A percentile compares a stretch with the other conserved stretches of the same genome.
phyloP scores from a whole-genome alignment of 2,797 vertebrate species.

The Scyliorhinus canicula region DNA sequence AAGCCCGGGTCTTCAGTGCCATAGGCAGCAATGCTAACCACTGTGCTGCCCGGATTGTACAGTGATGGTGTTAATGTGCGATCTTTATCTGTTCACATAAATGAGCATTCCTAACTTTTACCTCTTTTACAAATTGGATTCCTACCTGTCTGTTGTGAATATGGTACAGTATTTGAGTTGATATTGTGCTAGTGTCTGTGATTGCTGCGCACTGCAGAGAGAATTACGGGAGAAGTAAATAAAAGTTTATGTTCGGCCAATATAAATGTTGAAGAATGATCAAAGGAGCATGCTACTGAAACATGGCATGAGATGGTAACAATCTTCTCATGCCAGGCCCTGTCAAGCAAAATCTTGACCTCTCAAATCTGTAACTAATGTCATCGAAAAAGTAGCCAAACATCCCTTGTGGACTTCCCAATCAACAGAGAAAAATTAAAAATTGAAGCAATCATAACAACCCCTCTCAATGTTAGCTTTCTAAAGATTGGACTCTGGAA shows the following conservation, averaged over 20 bases:
- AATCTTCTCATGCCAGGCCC: too few relatives aligned
- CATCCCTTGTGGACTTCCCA: too few relatives aligned
- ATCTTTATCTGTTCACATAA: not conserved
- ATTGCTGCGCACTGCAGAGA: not conserved
- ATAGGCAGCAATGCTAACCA: too few relatives aligned
- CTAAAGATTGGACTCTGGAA: not conserved
- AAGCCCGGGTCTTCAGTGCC: too few relatives aligned
- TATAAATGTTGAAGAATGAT: not conserved
- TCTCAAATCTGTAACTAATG: too few relatives aligned
- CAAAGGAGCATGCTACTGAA: not conserved
- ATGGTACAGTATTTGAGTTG: not conserved
- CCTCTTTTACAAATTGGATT: not conserved
- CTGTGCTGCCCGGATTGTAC: too few relatives aligned
- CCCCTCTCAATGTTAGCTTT: not conserved
- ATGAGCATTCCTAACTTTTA: not conserved
- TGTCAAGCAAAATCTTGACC: too few relatives aligned
- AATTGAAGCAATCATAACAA: too few relatives aligned
- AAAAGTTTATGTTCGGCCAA: not conserved
- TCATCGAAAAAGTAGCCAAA: too few relatives aligned
- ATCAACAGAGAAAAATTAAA: not conserved
- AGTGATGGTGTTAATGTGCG: not conserved
- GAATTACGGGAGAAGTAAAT: not conserved
- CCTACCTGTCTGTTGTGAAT: not conserved
- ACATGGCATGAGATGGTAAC: too few relatives aligned
- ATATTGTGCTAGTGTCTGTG: not conserved